A percentile compares a stretch with the other conserved stretches of the same genome.
These are phyloP conservation scores for Dendrolimus kikuchii DNA, from an alignment of 1,140 invertebrate species.

Conservation along the genomic window DNA sequence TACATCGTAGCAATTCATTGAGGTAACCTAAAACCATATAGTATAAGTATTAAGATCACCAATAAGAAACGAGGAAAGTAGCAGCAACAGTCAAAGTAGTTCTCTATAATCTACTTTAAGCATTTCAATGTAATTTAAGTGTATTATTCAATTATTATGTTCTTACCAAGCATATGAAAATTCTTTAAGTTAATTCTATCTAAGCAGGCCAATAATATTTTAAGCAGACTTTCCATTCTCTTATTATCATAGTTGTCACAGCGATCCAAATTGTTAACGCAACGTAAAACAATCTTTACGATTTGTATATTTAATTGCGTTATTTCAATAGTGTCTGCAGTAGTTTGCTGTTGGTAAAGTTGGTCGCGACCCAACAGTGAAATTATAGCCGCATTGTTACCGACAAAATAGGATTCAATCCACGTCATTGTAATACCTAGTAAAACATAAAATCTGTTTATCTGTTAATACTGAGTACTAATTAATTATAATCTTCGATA, in stretches of 20 bases:
- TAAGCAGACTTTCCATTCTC: conserved; percentile 51
- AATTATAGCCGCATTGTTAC: conserved; percentile 41
- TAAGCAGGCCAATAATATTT: conserved; percentile 54
- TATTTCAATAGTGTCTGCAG: conserved; percentile 44
- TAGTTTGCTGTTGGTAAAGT: conserved; percentile 43
- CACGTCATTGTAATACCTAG: conserved; percentile 34
- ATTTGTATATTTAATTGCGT: conserved; percentile 51
- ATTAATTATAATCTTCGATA: not conserved
- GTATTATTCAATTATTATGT: not conserved
- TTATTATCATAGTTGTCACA: conserved; percentile 32
- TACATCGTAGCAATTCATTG: conserved; percentile 53
- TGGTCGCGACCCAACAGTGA: conserved; percentile 41
- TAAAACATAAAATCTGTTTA: conserved; percentile 6
- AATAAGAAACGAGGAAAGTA: too few species aligned
- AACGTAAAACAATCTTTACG: conserved; percentile 45
- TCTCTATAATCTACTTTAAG: too few species aligned
- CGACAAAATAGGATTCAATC: conserved; percentile 50
- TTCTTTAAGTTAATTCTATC: conserved; percentile 58
- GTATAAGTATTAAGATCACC: too few species aligned
- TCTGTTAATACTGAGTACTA: not conserved
- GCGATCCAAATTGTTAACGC: conserved; percentile 31
- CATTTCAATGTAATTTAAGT: too few species aligned
- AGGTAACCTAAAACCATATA: conserved; percentile 43
- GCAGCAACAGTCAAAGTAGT: too few species aligned
- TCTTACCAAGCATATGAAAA: conserved; percentile 64